Evolutionary conservation across 2,888 invertebrate genomes (phyloP), one percentile per base, ranked within the genome.

Genomic region (Oeneis ivallda): DNA sequence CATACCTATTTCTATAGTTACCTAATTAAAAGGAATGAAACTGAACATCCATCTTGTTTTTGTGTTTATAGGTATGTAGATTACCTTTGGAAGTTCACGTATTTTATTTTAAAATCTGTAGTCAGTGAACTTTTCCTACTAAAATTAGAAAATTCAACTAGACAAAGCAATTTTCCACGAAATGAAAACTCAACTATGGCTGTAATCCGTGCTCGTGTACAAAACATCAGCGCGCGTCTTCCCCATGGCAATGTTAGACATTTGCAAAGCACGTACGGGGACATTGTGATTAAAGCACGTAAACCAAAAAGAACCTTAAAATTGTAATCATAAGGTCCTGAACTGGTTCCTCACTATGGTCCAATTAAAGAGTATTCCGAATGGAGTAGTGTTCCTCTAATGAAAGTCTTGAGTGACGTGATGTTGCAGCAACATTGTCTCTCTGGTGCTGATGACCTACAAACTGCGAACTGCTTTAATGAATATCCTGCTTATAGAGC

Each of bases 181-280:
- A 56, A 56, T 56, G 56, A 56, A 41, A 56, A 41, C 56, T 17
- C 41, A 26, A 39, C 56, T 56, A 56, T 39, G 56, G 56, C 19
- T 56, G 56, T 41, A 56, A 56, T 78, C 77, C 78, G 80, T 80
- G 81, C 79, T 76, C 79, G 77, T n/a, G n/a, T 79, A 80, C 81
- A 75, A 80, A 80, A 79, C 78, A 80, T 81, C 78, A 77, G 76
- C 76, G 80, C 80, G 80, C 79, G 75, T 79, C 82, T 76, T 74
- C 80, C 79, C 71, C 43, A 74, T 77, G 72, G 75, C 62, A 26
- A 45, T 66, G 75, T 74, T 75, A 76, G 81, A 80, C 78, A 76
- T 80, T 85, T 85, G 82, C 76, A 79, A 83, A 84, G 80, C 78
- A 80, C 81, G 81, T 43, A 58, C 34, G 58, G 58, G 65, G 65